Evolutionary conservation across 1,140 invertebrate genomes (phyloP).

Genomic region (Lineus longissimus): DNA sequence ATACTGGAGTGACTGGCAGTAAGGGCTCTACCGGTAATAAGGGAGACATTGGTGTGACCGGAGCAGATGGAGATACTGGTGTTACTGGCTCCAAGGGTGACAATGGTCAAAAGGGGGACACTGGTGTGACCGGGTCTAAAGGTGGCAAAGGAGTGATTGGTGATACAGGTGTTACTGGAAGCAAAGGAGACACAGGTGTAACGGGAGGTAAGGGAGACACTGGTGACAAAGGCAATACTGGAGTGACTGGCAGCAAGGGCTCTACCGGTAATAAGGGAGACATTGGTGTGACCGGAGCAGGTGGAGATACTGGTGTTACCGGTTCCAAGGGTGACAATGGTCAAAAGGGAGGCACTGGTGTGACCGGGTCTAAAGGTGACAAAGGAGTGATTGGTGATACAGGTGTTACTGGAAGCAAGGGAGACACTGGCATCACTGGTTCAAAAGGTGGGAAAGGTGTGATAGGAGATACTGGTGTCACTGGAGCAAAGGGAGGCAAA

Average conservation of each 20-base stretch:
- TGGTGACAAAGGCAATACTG: slow-evolving; percentile 1
- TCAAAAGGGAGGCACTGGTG: neutral
- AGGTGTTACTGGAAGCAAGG: slow-evolving; percentile 10
- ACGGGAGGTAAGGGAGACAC: too few relatives aligned
- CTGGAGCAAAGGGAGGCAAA: too few relatives aligned
- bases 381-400: too few relatives aligned
- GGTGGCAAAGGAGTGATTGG: neutral
- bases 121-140: neutral
- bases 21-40: too few relatives aligned
- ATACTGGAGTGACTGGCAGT: neutral
- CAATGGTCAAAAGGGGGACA: too few relatives aligned
- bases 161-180: too few relatives aligned
- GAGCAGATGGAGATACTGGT: neutral
- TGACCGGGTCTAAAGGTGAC: slow-evolving; percentile 5
- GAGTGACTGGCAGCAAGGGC: too few relatives aligned
- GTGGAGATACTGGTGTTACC: slow-evolving; percentile 3
- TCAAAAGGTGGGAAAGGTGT: too few relatives aligned
- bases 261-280: neutral
- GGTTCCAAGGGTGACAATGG: neutral
- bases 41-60: too few relatives aligned
- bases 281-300: slow-evolving; percentile 1
- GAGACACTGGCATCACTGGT: neutral
- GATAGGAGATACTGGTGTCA: too few relatives aligned
- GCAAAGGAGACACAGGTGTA: neutral
- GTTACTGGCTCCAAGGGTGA: too few relatives aligned